phyloP scores from a whole-genome alignment of 2,888 invertebrate genomes.

The Pherbina coryleti region DNA sequence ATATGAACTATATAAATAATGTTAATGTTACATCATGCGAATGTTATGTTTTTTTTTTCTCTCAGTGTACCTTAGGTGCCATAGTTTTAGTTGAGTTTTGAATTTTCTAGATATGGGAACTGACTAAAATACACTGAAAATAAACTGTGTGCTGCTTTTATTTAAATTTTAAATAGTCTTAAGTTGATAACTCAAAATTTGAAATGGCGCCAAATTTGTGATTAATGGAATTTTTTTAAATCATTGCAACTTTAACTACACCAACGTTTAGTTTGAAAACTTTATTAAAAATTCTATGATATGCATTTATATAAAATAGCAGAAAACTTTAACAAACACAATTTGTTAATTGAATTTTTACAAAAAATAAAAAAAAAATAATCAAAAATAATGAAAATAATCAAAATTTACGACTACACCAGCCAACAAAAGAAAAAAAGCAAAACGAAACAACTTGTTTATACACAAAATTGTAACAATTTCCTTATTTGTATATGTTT shows the following conservation, averaged over 20 bases:
- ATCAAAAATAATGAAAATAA: not conserved
- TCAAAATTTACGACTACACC: not conserved
- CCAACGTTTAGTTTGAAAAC: not conserved
- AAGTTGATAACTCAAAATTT: too few relatives aligned
- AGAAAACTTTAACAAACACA: conserved; percentile 44
- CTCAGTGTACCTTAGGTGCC: too few relatives aligned
- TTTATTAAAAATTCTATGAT: not conserved
- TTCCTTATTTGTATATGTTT: conserved; percentile 16
- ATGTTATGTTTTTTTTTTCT: too few relatives aligned
- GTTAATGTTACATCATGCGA: too few relatives aligned
- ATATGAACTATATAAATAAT: too few relatives aligned
- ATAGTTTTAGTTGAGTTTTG: too few relatives aligned
- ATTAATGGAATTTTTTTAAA: too few relatives aligned
- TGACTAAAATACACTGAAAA: not conserved
- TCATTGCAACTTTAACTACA: not conserved
- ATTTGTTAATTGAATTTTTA: conserved; percentile 10
- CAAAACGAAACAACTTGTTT: not conserved
- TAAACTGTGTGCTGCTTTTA: not conserved
- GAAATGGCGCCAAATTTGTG: too few relatives aligned
- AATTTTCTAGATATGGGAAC: too few relatives aligned
- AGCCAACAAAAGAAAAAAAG: not conserved
- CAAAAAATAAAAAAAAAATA: not conserved
- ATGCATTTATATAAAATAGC: not conserved
- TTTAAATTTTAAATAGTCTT: not conserved
- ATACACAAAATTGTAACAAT: not conserved